Evolutionary conservation across 1,140 invertebrate genomes (phyloP).

Genomic region (Cotesia chilonis): DNA sequence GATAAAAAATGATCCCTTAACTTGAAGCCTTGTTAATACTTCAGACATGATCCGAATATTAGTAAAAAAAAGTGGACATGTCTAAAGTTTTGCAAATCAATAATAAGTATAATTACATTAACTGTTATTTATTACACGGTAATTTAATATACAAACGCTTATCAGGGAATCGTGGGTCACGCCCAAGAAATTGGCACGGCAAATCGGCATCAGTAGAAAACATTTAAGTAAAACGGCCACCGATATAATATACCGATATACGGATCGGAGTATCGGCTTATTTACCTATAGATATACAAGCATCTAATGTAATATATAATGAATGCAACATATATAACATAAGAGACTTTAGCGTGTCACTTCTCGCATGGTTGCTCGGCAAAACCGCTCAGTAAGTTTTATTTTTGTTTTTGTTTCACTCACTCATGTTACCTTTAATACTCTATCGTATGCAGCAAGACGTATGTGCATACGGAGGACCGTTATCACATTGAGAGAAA

Average conservation of each 20-base stretch:
- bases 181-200: constrained; percentile 36
- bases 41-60: too few relatives aligned
- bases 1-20: too few relatives aligned
- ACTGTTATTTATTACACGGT: neutral
- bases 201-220: constrained; percentile 33
- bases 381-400: constrained; percentile 37
- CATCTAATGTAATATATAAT: too few relatives aligned
- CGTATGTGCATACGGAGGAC: constrained; percentile 32
- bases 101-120: too few relatives aligned
- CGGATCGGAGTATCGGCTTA: neutral
- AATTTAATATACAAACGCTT: constrained; percentile 11
- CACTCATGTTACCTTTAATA: neutral
- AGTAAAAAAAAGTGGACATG: too few relatives aligned
- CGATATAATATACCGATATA: neutral
- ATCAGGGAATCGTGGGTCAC: constrained; percentile 26
- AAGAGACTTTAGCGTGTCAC: constrained; percentile 44
- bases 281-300: too few relatives aligned
- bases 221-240: neutral
- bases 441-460: constrained; percentile 3
- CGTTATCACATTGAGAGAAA: constrained; percentile 34
- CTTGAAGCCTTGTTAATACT: too few relatives aligned
- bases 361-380: constrained; percentile 54
- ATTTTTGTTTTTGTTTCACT: constrained; percentile 21
- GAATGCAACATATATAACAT: neutral
- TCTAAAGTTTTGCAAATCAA: too few relatives aligned